Conservation (phyloP, 2,888 invertebrate species). For the Ganaspis brasiliensis region DNA sequence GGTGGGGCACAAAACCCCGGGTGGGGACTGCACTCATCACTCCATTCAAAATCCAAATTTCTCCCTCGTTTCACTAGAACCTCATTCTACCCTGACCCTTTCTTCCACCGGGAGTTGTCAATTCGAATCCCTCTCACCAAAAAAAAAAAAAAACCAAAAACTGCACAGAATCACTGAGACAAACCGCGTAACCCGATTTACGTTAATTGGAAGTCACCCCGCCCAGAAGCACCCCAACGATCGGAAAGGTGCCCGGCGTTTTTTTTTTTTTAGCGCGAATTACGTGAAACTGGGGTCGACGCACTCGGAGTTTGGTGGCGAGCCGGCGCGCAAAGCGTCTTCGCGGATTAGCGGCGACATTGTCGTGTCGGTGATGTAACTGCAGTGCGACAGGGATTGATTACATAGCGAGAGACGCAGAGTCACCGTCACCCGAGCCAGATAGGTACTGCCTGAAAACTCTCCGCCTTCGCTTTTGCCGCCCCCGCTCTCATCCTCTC, state of each 20-base stretch:
- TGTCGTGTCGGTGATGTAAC: constrained; percentile 53
- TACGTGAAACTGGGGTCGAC: constrained; percentile 69
- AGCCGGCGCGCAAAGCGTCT: constrained; percentile 78
- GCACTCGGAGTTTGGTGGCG: constrained; percentile 79
- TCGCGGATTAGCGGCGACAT: constrained; percentile 49
- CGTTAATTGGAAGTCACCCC: not conserved
- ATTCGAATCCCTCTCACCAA: no score
- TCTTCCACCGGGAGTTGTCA: no score
- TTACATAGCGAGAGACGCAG: constrained; percentile 63
- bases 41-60: constrained; percentile 67
- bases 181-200: no score
- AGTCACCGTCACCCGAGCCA: constrained; percentile 71
- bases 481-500: constrained; percentile 67
- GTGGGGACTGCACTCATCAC: constrained; percentile 80
- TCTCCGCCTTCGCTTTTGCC: constrained; percentile 77
- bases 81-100: not conserved
- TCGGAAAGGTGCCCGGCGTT: not conserved
- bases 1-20: constrained; percentile 78
- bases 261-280: not conserved
- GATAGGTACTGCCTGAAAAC: constrained; percentile 72
- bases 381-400: constrained; percentile 53
- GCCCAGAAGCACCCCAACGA: not conserved
- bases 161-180: no score
- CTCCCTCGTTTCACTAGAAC: not conserved
- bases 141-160: no score